Conservation (phyloP, 2,797 vertebrate species). For the Parauchenoglanis punctatus region DNA sequence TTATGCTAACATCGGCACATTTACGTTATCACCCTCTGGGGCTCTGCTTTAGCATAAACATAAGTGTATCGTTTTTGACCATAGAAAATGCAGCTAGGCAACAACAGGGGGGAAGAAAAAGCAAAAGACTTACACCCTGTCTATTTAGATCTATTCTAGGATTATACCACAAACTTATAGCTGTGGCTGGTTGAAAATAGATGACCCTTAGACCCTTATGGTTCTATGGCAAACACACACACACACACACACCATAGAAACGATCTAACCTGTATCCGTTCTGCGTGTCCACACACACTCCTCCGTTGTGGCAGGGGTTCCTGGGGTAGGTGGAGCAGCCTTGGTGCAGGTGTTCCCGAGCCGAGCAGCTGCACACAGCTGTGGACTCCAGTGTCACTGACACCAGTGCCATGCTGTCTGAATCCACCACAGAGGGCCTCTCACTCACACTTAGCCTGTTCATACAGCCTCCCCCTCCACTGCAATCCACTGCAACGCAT, state of each 20-base stretch:
- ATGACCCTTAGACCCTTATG: neutral
- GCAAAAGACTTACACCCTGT: neutral
- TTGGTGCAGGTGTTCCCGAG: slow-evolving; percentile 75
- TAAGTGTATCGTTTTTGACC: neutral
- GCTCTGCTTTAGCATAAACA: neutral
- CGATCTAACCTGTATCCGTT: slow-evolving; percentile 85
- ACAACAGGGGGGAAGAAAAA: neutral
- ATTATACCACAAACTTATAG: neutral
- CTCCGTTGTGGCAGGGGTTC: slow-evolving; percentile 86
- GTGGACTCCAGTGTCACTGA: slow-evolving; percentile 73
- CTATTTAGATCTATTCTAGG: neutral
- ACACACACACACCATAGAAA: neutral
- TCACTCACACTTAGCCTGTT: slow-evolving; percentile 71
- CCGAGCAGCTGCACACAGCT: slow-evolving; percentile 74
- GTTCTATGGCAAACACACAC: neutral
- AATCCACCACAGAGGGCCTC: slow-evolving; percentile 76
- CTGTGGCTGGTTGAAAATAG: neutral
- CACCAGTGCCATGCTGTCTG: slow-evolving; percentile 78
- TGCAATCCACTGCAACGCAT: slow-evolving; percentile 76
- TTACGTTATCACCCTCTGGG: no score
- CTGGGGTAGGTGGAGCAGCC: slow-evolving; percentile 78
- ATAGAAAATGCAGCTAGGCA: neutral
- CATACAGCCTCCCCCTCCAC: slow-evolving; percentile 68
- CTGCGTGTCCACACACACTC: slow-evolving; percentile 80
- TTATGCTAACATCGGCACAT: neutral